Evolutionary conservation across 2,113 vertebrate genomes (phyloP), one percentile per base, ranked within the genome.

Genomic region (Tragelaphus buxtoni): DNA sequence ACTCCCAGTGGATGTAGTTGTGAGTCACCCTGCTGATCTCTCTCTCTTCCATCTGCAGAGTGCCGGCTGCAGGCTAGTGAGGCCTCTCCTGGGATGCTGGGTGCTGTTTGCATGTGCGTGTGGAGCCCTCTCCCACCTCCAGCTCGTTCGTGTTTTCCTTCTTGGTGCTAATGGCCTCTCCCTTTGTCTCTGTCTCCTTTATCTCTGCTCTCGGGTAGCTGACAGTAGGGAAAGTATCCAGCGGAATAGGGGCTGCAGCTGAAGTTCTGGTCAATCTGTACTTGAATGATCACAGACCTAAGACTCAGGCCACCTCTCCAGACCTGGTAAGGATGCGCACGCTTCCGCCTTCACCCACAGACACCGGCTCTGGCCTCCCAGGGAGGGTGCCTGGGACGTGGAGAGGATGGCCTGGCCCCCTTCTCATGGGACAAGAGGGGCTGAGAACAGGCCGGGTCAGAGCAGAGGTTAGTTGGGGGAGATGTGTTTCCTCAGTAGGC

Each of bases 221-320:
- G 95, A 99, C 99, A 45, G 99, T 99, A 96, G 99, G 99, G 91
- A 99, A 99, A 95, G 99, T 99, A 2, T 99, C 99, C 3, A 98
- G 98, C 90, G 98, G 99, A 89, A 99, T 99, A 98, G 99, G 99
- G 92, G 99, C 99, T 97, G 99, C 99, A 98, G 99, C 99, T 92
- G 99, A 99, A 98, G 98, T 99, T 63, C 99, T 99, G 98, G 99
- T 99, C 98, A 99, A 99, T 99, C 99, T 99, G 7, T 99, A 99
- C 97, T 99, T 99, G 98, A 99, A 99, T 49, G 99, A 99, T 98
- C 99, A 99, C 99, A 99, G 99, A 97, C 99, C 99, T 97, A 99
- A 98, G 98, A 97, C 99, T 94, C 98, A 98, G 97, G 96, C 98
- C 93, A 77, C 94, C 65, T 95, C 98, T 85, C 94, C 98, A 95